Evolutionary conservation across 2,113 vertebrate genomes (phyloP).

Genomic region (Galemys pyrenaicus): DNA sequence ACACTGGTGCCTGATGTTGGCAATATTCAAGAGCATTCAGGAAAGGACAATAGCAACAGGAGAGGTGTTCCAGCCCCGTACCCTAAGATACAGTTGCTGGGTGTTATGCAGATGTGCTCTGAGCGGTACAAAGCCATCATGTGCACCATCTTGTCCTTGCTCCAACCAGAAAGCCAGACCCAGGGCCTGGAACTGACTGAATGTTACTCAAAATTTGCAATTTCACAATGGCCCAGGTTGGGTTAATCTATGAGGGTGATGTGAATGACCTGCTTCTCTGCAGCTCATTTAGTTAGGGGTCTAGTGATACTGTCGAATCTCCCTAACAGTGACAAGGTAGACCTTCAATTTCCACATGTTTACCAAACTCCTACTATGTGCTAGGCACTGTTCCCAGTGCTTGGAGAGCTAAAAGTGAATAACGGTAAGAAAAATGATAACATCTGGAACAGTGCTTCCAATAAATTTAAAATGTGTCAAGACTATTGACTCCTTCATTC

Average conservation of each 20-base stretch:
- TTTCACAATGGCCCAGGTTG: neutral
- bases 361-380: neutral
- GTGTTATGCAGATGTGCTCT: neutral
- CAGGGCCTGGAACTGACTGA: neutral
- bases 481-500: neutral
- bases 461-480: neutral
- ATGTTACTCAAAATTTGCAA: neutral
- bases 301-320: neutral
- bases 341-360: neutral
- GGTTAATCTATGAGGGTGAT: neutral
- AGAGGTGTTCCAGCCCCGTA: neutral
- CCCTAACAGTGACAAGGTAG: neutral
- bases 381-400: neutral
- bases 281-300: neutral
- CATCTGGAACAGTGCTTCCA: neutral
- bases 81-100: neutral
- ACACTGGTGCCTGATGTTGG: neutral
- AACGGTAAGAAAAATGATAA: neutral
- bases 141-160: neutral
- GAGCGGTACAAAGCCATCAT: neutral
- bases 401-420: constrained; percentile 33
- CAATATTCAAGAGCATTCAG: neutral
- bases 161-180: neutral
- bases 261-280: neutral
- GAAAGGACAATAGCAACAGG: neutral